Base-by-base conservation (phyloP, 1,140 invertebrate genomes). In the Apolygus lucorum region DNA sequence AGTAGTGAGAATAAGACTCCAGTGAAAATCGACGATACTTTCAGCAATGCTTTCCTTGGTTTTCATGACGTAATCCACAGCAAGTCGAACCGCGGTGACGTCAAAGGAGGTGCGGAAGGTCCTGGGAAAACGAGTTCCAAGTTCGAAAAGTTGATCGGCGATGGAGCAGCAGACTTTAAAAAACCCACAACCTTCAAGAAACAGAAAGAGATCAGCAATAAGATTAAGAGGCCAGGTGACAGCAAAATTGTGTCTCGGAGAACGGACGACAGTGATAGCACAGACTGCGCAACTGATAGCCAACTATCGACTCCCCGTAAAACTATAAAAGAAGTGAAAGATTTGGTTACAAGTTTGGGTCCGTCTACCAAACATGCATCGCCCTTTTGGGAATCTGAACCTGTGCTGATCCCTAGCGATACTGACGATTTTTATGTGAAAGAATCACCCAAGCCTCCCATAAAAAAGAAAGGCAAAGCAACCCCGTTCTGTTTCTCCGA, bases 251-350 rank as follows among this genome's bases (percentile, higher is more conserved):
- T 59, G 11, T 4, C 4, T 4, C 8, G 54, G 54, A 11, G 54
- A 59, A 59, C 54, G 8, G 54, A 59, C 54, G 54, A 59, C 22
- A 59, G 54, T 21, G 54, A 59, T 21, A 59, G 54, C 54, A 59
- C 54, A 14, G 54, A 59, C 11, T 24, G 13, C 4, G 8, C 8
- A 4, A 59, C 22, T 22, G 11, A 14, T 21, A 11, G 8, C 4
- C 4, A 8, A 59, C 22, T 59, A 21, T 11, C 11, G 4, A 59
- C 8, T 59, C 8, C 8, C 17, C 17, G 17, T 17, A 17, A 49
- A 49, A 8, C 17, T 17, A 11, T 17, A 11, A 49, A 49, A 11
- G 17, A 49, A 49, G 8, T 59, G 8, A 17, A 17, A 4, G 22
- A 24, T 4, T 11, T 11, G 22, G 11, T 24, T 22, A 11, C 17